Conservation (phyloP, 2,113 vertebrate genomes). For the Sceloporus tristichus region DNA sequence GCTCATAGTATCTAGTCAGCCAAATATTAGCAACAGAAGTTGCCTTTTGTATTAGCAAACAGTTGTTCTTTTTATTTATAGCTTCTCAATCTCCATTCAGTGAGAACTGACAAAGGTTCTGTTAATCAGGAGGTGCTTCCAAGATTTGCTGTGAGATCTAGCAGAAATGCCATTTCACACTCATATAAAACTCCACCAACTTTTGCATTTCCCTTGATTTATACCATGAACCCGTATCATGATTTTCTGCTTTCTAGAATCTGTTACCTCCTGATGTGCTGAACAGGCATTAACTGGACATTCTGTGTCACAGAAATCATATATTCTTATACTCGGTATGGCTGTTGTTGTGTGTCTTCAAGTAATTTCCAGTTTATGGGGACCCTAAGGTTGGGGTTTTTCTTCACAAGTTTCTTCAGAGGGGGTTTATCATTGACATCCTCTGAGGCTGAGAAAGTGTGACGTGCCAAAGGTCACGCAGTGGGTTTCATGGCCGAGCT, state of each 20-base stretch:
- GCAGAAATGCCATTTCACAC: accelerated
- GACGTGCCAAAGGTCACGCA: too few relatives aligned
- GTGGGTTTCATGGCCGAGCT: too few relatives aligned
- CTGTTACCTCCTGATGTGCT: neutral
- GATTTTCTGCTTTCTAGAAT: neutral
- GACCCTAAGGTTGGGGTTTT: too few relatives aligned
- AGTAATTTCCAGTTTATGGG: too few relatives aligned
- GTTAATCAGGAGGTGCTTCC: neutral
- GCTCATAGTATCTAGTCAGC: neutral
- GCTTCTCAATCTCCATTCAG: neutral
- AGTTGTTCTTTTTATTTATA: neutral
- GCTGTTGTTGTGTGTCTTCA: too few relatives aligned
- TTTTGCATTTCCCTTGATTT: neutral
- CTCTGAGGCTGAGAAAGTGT: too few relatives aligned
- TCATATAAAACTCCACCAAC: accelerated
- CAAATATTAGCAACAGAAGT: neutral
- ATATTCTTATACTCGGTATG: neutral
- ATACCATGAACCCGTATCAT: neutral
- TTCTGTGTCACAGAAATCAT: too few relatives aligned
- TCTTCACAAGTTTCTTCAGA: too few relatives aligned
- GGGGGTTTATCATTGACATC: too few relatives aligned
- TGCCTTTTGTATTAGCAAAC: neutral
- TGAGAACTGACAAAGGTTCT: neutral
- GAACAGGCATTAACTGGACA: too few relatives aligned
- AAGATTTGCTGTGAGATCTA: neutral